Base-by-base conservation (phyloP, 1,140 invertebrate genomes). In the Drosophila neocordata region DNA sequence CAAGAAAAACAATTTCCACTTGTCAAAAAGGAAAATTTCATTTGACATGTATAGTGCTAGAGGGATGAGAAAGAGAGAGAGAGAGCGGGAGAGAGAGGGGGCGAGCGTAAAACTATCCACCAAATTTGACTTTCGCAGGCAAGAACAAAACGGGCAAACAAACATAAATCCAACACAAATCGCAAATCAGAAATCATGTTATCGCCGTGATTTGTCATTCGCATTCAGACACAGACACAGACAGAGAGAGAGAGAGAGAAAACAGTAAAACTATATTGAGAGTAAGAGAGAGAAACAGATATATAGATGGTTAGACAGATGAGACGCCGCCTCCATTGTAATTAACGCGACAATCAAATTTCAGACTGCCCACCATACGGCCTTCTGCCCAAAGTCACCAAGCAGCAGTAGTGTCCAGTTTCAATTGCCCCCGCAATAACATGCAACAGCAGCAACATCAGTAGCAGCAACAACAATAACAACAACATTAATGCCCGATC, bases 341-440 rank as follows among this genome's bases (percentile, higher is more conserved):
- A 85, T 85, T 85, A 85, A 87, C 81, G 82, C 82, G 76, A 85
- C 79, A 77, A 81, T 85, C 82, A 77, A 85, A 85, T 84, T 66
- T 57, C 22, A 68, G 66, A 61, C 77, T 72, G 59, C 71, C 69
- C 48, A 57, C 35, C 71, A 74, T 67, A 64, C 59, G 12, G 34
- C 20, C 37, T 38, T 41, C 55, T 66, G 44, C 51, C 62, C 65
- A 60, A 27, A 58, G 56, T 44, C 63, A 66, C 67, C 77, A 66
- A 65, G 62, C 74, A 65, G 62, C 38, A 65, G 62, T 70, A 65
- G 62, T 37, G 74, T 67, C 56, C 65, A 34, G 69, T 75, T 15
- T 6, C 70, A 48, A 63, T 59, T 67, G 77, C 73, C 80, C 69
- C 80, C 69, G 60, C 65, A 73, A 73, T 76, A 80, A 72, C 79